Base-by-base conservation (phyloP, 1,140 invertebrate genomes). In the Caenorhabditis remanei region DNA sequence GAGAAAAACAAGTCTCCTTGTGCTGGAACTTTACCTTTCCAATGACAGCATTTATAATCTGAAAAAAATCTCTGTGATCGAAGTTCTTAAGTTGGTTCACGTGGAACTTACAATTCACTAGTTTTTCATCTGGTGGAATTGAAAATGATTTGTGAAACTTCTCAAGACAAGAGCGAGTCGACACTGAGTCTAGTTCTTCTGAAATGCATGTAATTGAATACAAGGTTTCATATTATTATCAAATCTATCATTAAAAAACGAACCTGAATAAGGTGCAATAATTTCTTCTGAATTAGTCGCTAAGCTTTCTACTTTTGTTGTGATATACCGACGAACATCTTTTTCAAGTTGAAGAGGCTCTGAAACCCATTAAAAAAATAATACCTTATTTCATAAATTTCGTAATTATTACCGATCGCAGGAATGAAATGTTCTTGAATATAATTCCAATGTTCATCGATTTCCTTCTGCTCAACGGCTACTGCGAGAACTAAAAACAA, bases 1-100 rank as follows among this genome's bases (percentile, higher is more conserved):
- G 97, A 98, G 19, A 99, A 94, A 93, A 99, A 99, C 90, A 99
- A 94, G 95, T 97, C 97, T 56, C 98, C 98, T 94, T 98, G 97
- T 58, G 96, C 94, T 5, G 97, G 97, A 87, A 99, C 94, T 93
- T 95, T 95, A 41, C 96, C 95, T 93, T 97, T 97, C 95, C 96
- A 97, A 92, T 97, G 98, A 92, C 97, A 98, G 92, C 93, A 95
- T 93, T 93, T 94, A 90, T 94, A 94, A 91, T 94, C 93, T 94
- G 79, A 91, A 90, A 83, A 87, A 40, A 87, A 89, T 1, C 16
- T 43, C 79, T 61, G 14, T 24, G 7, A 83, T 55, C 0, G 67
- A 83, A 61, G 5, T 50, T 43, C 6, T 21, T 7, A 65, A 21
- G 71, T 48, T 43, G 16, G 14, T n/a, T n/a, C n/a, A n/a, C n/a